These are phyloP conservation scores for Tringa solitaria DNA, from an alignment of 2,113 vertebrate genomes.

Conservation along the genomic window DNA sequence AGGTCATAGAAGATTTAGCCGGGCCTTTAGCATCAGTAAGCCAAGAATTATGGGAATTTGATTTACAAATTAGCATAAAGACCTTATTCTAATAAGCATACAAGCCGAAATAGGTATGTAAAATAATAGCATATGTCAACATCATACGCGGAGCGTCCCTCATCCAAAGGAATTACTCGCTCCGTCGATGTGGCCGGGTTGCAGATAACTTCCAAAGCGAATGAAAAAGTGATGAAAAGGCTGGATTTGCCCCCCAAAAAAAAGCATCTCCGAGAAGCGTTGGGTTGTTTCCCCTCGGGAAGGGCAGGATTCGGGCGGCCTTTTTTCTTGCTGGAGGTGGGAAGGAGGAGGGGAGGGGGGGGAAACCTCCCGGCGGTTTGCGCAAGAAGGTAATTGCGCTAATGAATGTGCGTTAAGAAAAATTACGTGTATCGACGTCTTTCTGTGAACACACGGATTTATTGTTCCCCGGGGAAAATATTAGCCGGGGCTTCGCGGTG, in stretches of 20 bases:
- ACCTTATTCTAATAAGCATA: constrained; percentile 58
- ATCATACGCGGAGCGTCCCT: background rate
- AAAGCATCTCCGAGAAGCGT: accelerated
- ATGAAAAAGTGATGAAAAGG: background rate
- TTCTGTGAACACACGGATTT: constrained; percentile 37
- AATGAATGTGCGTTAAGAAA: constrained; percentile 38
- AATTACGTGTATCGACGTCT: constrained; percentile 10
- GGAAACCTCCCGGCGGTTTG: background rate
- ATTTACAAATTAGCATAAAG: constrained; percentile 69
- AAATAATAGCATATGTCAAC: constrained; percentile 53
- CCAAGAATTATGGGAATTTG: constrained; percentile 68
- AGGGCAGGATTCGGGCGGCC: background rate
- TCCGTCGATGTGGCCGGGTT: background rate
- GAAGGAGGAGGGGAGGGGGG: background rate
- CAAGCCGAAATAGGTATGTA: constrained; percentile 44
- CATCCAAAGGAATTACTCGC: background rate
- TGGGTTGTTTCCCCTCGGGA: background rate
- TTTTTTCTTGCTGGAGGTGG: accelerated
- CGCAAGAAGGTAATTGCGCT: constrained; percentile 1
- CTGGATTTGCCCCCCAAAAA: background rate
- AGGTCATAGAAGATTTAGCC: constrained; percentile 63
- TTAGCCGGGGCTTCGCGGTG: constrained; percentile 33
- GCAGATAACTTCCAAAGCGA: background rate
- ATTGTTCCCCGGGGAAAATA: constrained; percentile 48
- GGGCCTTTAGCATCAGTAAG: constrained; percentile 62